Percentiles rank a stretch among this genome's conserved stretches.
phyloP scores from a whole-genome alignment of 2,888 invertebrate genomes.

The Andrena flavipes region DNA sequence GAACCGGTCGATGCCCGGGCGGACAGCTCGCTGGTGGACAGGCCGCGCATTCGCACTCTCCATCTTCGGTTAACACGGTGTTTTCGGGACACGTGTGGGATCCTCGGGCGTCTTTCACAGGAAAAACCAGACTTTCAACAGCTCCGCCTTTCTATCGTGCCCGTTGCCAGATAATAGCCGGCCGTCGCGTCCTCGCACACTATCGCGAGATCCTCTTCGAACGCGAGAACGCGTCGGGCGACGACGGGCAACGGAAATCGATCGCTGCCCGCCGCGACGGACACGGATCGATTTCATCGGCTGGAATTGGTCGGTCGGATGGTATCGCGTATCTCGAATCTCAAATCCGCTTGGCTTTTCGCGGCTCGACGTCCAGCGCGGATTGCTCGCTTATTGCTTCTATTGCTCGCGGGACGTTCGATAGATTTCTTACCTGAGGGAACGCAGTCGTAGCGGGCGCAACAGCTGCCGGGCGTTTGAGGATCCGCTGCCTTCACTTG shows the following conservation, averaged over 20 bases:
- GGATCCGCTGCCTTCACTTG: slow-evolving; percentile 72
- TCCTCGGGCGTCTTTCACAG: slow-evolving; percentile 31
- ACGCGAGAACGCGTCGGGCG: not conserved
- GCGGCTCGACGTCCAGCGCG: not conserved
- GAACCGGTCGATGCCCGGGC: slow-evolving; percentile 76
- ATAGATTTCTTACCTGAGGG: slow-evolving; percentile 64
- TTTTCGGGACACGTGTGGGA: slow-evolving; percentile 78
- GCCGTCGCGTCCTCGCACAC: not conserved
- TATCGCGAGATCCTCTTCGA: not conserved
- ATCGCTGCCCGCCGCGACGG: slow-evolving; percentile 1
- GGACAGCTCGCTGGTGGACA: slow-evolving; percentile 77
- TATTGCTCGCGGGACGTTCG: too few species aligned
- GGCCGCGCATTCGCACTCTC: slow-evolving; percentile 79
- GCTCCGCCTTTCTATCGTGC: slow-evolving; percentile 1
- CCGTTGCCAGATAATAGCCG: slow-evolving; percentile 2
- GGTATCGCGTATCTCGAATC: not conserved
- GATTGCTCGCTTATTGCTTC: too few species aligned
- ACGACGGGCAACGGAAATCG: slow-evolving; percentile 1
- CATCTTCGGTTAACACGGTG: slow-evolving; percentile 77
- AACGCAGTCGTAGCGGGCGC: slow-evolving; percentile 80
- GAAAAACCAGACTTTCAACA: slow-evolving; percentile 19
- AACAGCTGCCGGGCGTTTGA: slow-evolving; percentile 80
- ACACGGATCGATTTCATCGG: not conserved
- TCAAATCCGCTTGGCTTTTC: not conserved
- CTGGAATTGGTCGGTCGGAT: not conserved